phyloP scores from a whole-genome alignment of 2,113 vertebrate species.

The human (Homo sapiens) region GRCh38 chr15:61124501-61125000 shows the following conservation, averaged over 20 bases:
- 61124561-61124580: constrained; percentile 66
- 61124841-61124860: not conserved
- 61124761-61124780: not conserved
- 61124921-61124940: not conserved
- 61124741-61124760: not conserved
- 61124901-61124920: not conserved
- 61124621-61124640: not conserved
- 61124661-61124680: constrained; percentile 22
- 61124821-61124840: not conserved
- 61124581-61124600: constrained; percentile 45
- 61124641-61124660: not conserved
- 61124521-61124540: constrained; percentile 62
- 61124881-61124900: not conserved
- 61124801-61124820: not conserved
- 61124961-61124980: not conserved
- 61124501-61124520: constrained; percentile 59
- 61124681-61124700: not conserved
- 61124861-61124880: not conserved
- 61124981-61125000: not conserved
- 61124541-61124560: constrained; percentile 61
- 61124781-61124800: constrained; percentile 31
- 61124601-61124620: not conserved
- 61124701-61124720: too few relatives aligned
- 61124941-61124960: not conserved
- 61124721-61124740: not conserved